Percentiles rank a stretch among this genome's conserved stretches.
phyloP scores from a whole-genome alignment of 2,797 vertebrate species.

The Notoglanidium macrostoma region DNA sequence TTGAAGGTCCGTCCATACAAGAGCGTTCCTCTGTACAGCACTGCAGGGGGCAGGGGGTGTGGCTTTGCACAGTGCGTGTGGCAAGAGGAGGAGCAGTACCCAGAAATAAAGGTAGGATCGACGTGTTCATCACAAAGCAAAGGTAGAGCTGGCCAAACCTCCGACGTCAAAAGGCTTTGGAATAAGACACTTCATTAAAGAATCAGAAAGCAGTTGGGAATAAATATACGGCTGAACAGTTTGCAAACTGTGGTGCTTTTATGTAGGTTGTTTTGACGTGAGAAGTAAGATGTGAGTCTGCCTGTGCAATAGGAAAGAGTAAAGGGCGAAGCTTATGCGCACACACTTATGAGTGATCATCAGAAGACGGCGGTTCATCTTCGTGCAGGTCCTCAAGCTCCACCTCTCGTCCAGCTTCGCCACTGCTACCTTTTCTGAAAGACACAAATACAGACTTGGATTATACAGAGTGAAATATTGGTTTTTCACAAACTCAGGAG shows the following conservation, averaged over 20 bases:
- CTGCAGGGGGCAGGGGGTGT: background rate
- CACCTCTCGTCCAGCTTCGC: conserved; percentile 81
- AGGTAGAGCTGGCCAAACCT: background rate
- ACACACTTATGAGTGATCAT: conserved; percentile 54
- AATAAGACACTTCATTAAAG: conserved; percentile 18
- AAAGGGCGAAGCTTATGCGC: background rate
- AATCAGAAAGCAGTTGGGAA: background rate
- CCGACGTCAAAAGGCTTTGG: background rate
- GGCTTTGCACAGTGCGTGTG: background rate
- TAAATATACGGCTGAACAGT: background rate
- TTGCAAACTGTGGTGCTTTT: background rate
- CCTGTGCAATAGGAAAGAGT: background rate
- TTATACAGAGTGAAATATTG: background rate
- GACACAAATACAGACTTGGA: conserved; percentile 18
- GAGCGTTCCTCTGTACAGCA: background rate
- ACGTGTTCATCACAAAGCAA: background rate
- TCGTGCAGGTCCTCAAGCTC: conserved; percentile 91
- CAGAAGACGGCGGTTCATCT: conserved; percentile 80
- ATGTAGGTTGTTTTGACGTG: background rate
- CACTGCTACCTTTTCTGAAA: conserved; percentile 85
- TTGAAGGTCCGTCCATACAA: background rate
- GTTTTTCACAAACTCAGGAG: no score
- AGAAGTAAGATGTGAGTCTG: background rate
- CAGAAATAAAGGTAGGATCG: background rate
- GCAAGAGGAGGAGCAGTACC: background rate